Conservation (phyloP, 2,888 invertebrate species). For the Darwinula stevensoni region DNA sequence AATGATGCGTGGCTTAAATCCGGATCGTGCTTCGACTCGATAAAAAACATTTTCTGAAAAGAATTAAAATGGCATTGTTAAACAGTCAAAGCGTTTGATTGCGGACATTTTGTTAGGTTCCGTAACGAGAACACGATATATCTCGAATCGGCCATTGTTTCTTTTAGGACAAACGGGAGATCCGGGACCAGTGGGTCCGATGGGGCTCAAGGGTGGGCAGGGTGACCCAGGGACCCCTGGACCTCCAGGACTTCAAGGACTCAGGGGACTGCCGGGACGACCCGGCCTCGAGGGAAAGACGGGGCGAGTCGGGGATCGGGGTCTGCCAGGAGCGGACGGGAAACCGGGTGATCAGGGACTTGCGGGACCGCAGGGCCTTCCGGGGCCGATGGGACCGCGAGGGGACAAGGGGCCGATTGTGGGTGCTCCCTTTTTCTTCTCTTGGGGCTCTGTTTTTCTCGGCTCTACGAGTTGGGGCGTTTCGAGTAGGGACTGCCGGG, state of each 20-base stretch:
- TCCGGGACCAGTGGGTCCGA: slow-evolving; percentile 22
- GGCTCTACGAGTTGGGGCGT: too few species aligned
- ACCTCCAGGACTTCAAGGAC: slow-evolving; percentile 19
- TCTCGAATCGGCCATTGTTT: too few species aligned
- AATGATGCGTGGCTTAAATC: too few species aligned
- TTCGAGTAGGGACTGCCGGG: slow-evolving; percentile 44
- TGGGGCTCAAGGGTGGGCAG: slow-evolving; percentile 13
- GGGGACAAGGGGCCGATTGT: slow-evolving; percentile 33
- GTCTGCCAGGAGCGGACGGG: slow-evolving; percentile 48
- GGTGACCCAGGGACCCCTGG: slow-evolving; percentile 31
- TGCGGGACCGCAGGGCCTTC: slow-evolving; percentile 45
- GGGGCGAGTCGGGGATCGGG: slow-evolving; percentile 17
- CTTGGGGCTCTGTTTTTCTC: neutral
- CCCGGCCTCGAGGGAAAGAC: slow-evolving; percentile 14
- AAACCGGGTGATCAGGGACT: slow-evolving; percentile 52
- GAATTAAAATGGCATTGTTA: too few species aligned
- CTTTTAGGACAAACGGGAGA: slow-evolving; percentile 31
- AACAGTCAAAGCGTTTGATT: too few species aligned
- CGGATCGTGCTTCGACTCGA: too few species aligned
- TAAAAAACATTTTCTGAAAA: too few species aligned
- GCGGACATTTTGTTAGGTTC: too few species aligned
- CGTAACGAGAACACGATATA: too few species aligned
- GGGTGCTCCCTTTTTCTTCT: slow-evolving; percentile 5
- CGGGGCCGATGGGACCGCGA: slow-evolving; percentile 41
- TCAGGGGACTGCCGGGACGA: slow-evolving; percentile 11